Base-by-base conservation (phyloP, 2,797 vertebrate genomes). In the Takifugu rubripes region DNA sequence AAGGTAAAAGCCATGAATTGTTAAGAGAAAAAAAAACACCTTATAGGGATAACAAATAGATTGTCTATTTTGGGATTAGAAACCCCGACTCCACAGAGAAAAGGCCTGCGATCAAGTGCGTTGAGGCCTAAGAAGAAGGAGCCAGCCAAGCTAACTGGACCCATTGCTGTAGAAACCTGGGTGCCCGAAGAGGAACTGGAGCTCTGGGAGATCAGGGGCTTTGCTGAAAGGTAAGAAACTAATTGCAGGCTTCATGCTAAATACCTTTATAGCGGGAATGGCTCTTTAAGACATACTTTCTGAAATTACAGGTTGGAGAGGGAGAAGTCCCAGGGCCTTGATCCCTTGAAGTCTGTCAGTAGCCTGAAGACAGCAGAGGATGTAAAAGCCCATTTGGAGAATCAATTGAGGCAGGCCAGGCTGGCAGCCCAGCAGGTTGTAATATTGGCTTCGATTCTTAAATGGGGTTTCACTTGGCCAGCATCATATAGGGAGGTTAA, bases 151-250 rank as follows among this genome's bases (percentile, higher is more conserved):
- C 96, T 94, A 64, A 95, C 93, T 0, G 97, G 96, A 45, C 97
- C 97, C 16, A 89, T 98, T 36, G 93, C 98, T 43, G 93, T 99
- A 61, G 97, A 99, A 88, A 95, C 93, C 0, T 99, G 97, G 97
- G 92, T 98, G 26, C 79, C 94, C 2, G 97, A 99, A 66, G 97
- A 99, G 75, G 97, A 99, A 7, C 85, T 99, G 89, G 97, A 99
- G 61, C 90, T 98, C 21, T 99, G 97, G 97, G 97, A 99, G 88
- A 99, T 99, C 82, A 92, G 94, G 87, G 96, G 95, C 44, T 99
- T 99, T 89, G 90, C 97, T 66, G 97, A 99, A 88, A 95, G 94
- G 97, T 98, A 84, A 59, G 62, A 25, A 53, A 46, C 2, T 2
- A 2, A 12, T n/a, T 12, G 17, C 6, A 3, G 24, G 2, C 12